Evolutionary conservation across 2,888 invertebrate species (phyloP).

Genomic region (Meliscaeva auricollis): DNA sequence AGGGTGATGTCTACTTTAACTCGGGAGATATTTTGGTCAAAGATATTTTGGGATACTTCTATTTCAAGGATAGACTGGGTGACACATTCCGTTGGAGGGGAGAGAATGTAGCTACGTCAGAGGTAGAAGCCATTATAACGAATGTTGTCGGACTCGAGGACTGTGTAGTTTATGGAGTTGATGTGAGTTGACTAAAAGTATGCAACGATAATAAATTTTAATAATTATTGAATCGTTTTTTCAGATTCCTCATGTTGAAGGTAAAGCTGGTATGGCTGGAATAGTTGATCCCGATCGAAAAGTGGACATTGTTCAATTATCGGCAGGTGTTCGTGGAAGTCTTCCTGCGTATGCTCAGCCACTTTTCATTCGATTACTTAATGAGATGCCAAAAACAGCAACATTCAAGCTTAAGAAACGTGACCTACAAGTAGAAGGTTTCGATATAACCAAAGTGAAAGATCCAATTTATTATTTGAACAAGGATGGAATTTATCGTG

Average conservation of each 20-base stretch:
- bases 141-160: constrained; percentile 90
- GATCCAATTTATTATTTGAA: constrained; percentile 91
- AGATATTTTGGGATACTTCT: constrained; percentile 97
- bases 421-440: constrained; percentile 93
- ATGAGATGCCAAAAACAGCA: constrained; percentile 91
- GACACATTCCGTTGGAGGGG: constrained; percentile 96
- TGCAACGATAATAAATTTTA: not conserved
- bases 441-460: constrained; percentile 89
- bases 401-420: constrained; percentile 97
- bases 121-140: constrained; percentile 96
- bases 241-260: constrained; percentile 92
- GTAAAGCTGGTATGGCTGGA: constrained; percentile 97
- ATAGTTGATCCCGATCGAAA: constrained; percentile 89
- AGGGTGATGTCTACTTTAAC: constrained; percentile 96
- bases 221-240: not conserved
- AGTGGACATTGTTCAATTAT: constrained; percentile 87
- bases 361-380: constrained; percentile 92
- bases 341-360: constrained; percentile 95
- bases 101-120: constrained; percentile 98
- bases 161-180: constrained; percentile 95
- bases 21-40: constrained; percentile 95
- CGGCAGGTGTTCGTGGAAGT: constrained; percentile 88
- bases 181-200: constrained; percentile 85
- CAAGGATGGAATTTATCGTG: constrained; percentile 85
- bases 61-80: constrained; percentile 95